Base-by-base conservation (phyloP, 2,888 invertebrate genomes). In the Drosophila histrio region DNA sequence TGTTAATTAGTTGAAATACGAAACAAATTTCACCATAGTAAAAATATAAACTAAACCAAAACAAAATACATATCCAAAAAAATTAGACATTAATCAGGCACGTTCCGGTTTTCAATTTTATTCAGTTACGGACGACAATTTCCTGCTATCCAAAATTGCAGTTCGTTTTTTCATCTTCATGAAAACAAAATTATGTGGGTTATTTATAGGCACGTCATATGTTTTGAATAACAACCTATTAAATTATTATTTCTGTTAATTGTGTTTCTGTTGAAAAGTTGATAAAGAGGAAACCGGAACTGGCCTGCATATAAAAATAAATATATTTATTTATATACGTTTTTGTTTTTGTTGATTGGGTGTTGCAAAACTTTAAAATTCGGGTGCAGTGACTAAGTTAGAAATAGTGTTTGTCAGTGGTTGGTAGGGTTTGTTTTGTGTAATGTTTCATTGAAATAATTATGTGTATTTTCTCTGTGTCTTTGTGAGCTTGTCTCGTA, bases 341-440 rank as follows among this genome's bases (percentile, higher is more conserved):
- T 65, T 28, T 19, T 38, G 26, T 38, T 41, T 21, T 34, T 43
- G 38, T 28, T 36, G 19, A 44, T 70, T 43, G 54, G 47, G 64
- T 75, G 72, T 77, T 61, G 78, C 65, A 77, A 54, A 72, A 72
- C 62, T 67, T 65, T 53, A 46, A 67, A 67, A 56, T 36, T 68
- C 60, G 58, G 54, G 77, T 75, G 75, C 75, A 75, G 24, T 63
- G 46, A 50, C 59, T 71, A 76, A 50, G 9, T 56, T 61, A 67
- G 49, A 60, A 60, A 50, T 60, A 38, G 54, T 56, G 39, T 15
- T 58, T 70, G 63, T 63, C 70, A 32, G 70, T 75, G 67, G 41
- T 56, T 41, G 24, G 46, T 38, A 44, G 32, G 39, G n/a, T 52
- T 41, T 15, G 41, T 34, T 24, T n/a, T 43, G 32, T n/a, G 17